Evolutionary conservation across 2,888 invertebrate genomes (phyloP), one percentile per base, ranked within the genome.

Genomic region (Notocelia uddmanniana): DNA sequence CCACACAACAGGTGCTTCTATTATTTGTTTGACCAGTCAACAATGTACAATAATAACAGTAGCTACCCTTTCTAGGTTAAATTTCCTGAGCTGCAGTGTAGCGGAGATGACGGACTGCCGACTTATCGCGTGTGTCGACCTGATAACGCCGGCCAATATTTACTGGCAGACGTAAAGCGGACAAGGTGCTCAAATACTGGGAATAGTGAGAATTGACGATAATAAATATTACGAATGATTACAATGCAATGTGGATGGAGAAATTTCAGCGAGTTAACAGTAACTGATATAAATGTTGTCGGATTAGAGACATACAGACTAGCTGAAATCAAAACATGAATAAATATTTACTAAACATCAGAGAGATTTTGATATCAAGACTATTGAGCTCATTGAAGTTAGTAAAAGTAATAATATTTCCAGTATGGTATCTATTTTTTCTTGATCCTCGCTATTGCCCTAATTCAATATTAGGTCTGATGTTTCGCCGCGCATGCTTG

Each of bases 71-170:
- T 15, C 55, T 60, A 21, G 34, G 34, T 34, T 52, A 19, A 19
- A 21, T 34, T 52, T 63, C 19, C 50, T 34, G 21, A 21, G 63
- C 19, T 1, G 34, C 31, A 21, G 52, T 15, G 37, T 23, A 18
- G 52, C 54, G 52, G 64, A 54, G 52, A 37, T 64, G 54, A 37
- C 54, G 52, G 52, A 54, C 64, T 52, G 62, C 13, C 48, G 63
- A 52, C 3, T 52, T 64, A 52, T 52, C 64, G 52, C 48, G 52
- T 21, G 50, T 52, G 52, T 63, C 21, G 54, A 54, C 52, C 64
- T 64, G 64, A 64, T 64, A 64, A 64, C 52, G 64, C 64, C n/a
- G 64, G 52, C 52, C 37, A 64, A 64, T 64, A 64, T 64, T 64
- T 37, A 37, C 64, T 18, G 37, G 21, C 21, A 13, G n/a, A 52